Percentiles rank a stretch among this genome's conserved stretches.
phyloP scores from a whole-genome alignment of 2,888 invertebrate species.

The Trachelus tabidus region DNA sequence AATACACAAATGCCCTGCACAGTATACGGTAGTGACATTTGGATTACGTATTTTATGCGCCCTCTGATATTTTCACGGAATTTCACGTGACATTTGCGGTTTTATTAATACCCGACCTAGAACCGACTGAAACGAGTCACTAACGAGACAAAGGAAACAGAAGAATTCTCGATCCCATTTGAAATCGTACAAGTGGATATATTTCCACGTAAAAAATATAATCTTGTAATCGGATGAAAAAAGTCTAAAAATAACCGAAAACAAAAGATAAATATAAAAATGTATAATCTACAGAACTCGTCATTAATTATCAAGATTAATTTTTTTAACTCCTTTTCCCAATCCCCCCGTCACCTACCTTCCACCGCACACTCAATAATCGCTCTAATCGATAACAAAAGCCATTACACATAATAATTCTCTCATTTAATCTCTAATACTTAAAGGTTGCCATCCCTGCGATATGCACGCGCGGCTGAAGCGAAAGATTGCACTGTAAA shows the following conservation, averaged over 20 bases:
- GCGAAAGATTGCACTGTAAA: not conserved
- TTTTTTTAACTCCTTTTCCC: too few relatives aligned
- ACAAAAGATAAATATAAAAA: too few relatives aligned
- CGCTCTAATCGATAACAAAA: not conserved
- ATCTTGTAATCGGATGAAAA: too few relatives aligned
- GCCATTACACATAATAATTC: conserved; percentile 18
- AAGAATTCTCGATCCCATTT: not conserved
- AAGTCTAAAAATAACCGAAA: too few relatives aligned
- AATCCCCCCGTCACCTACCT: too few relatives aligned
- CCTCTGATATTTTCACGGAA: not conserved
- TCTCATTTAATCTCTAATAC: conserved; percentile 36
- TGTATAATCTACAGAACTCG: too few relatives aligned
- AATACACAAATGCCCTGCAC: not conserved
- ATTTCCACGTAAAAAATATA: too few relatives aligned
- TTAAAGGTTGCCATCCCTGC: conserved; percentile 13
- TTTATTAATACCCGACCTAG: not conserved
- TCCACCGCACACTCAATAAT: too few relatives aligned
- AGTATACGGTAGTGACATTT: not conserved
- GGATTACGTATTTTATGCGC: not conserved
- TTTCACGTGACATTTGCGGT: not conserved
- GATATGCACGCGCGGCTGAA: conserved; percentile 28
- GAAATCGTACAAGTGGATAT: not conserved
- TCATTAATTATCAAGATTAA: too few relatives aligned
- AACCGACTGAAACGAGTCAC: not conserved
- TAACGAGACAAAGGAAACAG: not conserved